Base-by-base conservation (phyloP, 2,888 invertebrate species). In the Limnephilus marmoratus region DNA sequence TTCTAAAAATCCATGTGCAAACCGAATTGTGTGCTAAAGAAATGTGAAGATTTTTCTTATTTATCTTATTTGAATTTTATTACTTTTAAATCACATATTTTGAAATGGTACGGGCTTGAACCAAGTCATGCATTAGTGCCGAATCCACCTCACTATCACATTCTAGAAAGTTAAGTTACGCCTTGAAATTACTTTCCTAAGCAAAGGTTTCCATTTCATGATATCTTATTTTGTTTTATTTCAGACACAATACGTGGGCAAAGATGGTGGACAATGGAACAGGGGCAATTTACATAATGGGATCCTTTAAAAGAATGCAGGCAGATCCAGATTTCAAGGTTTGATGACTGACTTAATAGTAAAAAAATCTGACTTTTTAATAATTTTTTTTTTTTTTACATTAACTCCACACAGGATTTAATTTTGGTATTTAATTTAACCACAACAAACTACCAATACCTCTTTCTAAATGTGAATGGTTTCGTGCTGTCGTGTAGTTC, bases 271-370 rank as follows among this genome's bases (percentile, higher is more conserved):
- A 98, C 94, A 97, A 97, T 94, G 98, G 98, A 90, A 97, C 97
- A 94, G 98, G 98, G 31, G 97, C 97, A n/a, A 97, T 98, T 93
- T 97, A 98, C 95, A 97, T 98, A 94, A 97, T 98, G 91, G 98
- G 98, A 93, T 97, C 97, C 68, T 98, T 98, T 95, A 97, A 98
- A 94, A 97, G 97, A 94, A 96, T 97, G 94, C 96, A 97, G 68
- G 96, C 96, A 49, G 97, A 98, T 95, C 97, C 97, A 68, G 98
- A 98, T 95, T 98, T 98, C 95, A 98, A 98, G 97, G 97, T 97
- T 95, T 94, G 45, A 86, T 15, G 13, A 68, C 24, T 9, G 18
- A 68, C 18, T 18, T 24, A 68, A 24, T n/a, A 0, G 24, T 68
- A n/a, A 68, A 1, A 24, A 68, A 24, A 68, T n/a, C 85, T 45